phyloP scores from a whole-genome alignment of 2,888 invertebrate species.

The Melipona beecheii region DNA sequence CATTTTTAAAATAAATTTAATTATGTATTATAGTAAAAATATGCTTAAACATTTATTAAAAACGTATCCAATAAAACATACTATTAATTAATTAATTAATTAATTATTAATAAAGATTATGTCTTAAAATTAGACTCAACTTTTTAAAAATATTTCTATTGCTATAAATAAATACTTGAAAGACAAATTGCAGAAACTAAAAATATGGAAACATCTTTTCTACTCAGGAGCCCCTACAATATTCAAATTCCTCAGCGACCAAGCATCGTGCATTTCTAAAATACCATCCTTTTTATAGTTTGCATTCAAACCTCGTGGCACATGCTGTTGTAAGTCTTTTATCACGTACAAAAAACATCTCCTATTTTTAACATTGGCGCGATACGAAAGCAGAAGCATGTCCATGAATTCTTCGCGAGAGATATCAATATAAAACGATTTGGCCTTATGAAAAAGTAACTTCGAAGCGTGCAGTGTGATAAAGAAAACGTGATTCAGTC shows the following conservation, averaged over 20 bases:
- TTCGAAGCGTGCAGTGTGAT: slow-evolving; percentile 27
- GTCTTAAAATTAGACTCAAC: neutral
- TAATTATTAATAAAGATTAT: neutral
- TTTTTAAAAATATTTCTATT: neutral
- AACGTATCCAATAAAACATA: neutral
- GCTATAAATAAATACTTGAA: neutral
- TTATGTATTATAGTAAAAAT: too few species aligned
- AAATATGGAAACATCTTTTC: neutral
- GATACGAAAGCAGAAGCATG: neutral
- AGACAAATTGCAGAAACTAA: neutral
- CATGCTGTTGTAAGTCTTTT: neutral
- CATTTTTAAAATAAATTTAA: too few species aligned
- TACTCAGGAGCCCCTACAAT: neutral
- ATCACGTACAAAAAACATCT: neutral
- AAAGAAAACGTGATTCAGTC: slow-evolving; percentile 36
- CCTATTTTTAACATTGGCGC: neutral
- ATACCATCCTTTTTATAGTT: neutral
- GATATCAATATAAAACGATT: neutral
- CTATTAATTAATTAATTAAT: neutral
- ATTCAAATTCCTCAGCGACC: neutral
- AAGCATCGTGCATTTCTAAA: neutral
- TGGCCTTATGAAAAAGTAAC: slow-evolving; percentile 17
- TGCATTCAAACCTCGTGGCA: neutral
- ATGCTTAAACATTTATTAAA: neutral
- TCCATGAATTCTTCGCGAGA: neutral